phyloP scores from a whole-genome alignment of 2,113 vertebrate species.

The Gymnocephalus cernua region DNA sequence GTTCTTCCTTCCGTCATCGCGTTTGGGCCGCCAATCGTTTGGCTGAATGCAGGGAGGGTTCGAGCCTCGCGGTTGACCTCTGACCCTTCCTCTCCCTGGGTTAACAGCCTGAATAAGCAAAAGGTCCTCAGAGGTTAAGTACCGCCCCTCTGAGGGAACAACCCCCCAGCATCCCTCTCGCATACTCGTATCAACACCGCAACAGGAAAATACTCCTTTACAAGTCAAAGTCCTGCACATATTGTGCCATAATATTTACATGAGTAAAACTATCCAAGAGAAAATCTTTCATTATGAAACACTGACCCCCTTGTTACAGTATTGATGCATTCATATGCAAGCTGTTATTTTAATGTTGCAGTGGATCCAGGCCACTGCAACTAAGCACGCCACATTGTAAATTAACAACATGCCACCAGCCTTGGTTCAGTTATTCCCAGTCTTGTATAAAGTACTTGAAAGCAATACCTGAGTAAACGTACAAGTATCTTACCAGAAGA shows the following conservation, averaged over 20 bases:
- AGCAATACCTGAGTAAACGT: too few species aligned
- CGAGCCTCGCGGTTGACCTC: neutral
- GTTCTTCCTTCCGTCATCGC: too few species aligned
- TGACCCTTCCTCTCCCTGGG: neutral
- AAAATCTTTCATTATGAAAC: neutral
- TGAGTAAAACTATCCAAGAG: neutral
- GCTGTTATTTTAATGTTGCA: too few species aligned
- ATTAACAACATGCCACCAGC: too few species aligned
- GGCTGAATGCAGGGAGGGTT: neutral
- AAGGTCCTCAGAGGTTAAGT: constrained; percentile 10
- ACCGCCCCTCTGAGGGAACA: constrained; percentile 14
- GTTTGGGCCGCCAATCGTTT: too few species aligned
- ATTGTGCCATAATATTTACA: neutral
- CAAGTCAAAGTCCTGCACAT: neutral
- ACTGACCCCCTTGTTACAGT: neutral
- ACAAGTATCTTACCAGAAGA: too few species aligned
- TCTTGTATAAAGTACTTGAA: too few species aligned
- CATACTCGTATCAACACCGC: neutral
- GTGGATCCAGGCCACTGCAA: too few species aligned
- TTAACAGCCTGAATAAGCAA: constrained; percentile 1
- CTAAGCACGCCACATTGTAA: too few species aligned
- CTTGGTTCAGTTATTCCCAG: too few species aligned
- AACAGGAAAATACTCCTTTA: neutral
- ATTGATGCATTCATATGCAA: neutral
- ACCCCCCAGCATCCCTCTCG: neutral